These are phyloP conservation scores for Cynocephalus volans DNA, from an alignment of 2,113 vertebrate species.

Conservation along the genomic window DNA sequence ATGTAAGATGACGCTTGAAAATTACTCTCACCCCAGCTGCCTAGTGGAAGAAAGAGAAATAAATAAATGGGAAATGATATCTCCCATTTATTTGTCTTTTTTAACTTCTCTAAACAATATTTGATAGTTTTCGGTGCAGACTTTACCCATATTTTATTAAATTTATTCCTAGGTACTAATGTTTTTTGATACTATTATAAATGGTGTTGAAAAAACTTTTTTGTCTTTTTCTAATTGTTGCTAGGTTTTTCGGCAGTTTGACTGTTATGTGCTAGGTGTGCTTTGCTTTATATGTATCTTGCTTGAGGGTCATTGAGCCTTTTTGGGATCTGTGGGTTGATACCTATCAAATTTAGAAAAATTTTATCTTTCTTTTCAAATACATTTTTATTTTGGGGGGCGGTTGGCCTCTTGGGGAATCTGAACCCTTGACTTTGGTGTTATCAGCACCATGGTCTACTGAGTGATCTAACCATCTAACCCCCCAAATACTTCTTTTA, in stretches of 20 bases:
- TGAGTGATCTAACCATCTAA: no score
- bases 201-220: background rate
- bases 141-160: slow-evolving; percentile 16
- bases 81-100: background rate
- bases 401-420: no score
- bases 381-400: background rate
- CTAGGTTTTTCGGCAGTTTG: background rate
- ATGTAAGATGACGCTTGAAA: background rate
- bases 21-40: background rate
- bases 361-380: background rate
- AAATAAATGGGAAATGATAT: background rate
- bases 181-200: background rate
- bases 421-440: no score
- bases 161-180: slow-evolving; percentile 19
- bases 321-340: background rate
- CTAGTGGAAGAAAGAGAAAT: background rate
- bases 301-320: background rate
- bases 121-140: background rate
- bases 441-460: no score
- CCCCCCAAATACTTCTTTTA: background rate
- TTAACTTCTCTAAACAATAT: background rate
- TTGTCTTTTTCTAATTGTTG: background rate
- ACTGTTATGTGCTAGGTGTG: background rate
- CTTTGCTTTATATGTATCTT: background rate
- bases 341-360: background rate